Conservation (phyloP, 64 coral and sea anemone species). For the Catalaphyllia jardinei region DNA sequence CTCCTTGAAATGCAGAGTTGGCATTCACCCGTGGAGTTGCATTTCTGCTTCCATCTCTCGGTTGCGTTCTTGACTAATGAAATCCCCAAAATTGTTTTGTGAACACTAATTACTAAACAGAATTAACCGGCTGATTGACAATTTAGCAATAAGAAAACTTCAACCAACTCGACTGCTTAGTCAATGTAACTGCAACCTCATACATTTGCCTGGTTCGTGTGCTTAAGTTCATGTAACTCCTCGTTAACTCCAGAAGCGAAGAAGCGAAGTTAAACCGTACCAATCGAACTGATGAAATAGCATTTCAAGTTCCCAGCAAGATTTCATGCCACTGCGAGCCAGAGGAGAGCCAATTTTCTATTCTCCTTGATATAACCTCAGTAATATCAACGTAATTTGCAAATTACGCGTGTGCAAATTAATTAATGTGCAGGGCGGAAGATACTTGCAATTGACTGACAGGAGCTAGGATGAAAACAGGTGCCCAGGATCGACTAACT, state of each 20-base stretch:
- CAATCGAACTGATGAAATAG: no score
- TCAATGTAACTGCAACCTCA: background rate
- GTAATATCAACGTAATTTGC: slow-evolving; percentile 25
- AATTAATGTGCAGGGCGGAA: background rate
- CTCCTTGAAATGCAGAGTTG: background rate
- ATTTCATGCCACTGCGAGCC: background rate
- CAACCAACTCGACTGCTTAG: background rate
- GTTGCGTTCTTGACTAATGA: no score
- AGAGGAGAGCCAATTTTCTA: background rate
- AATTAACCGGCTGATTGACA: background rate
- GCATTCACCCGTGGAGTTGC: background rate
- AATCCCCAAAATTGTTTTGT: background rate
- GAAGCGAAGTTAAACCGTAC: no score
- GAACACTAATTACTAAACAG: background rate
- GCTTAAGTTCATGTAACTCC: background rate
- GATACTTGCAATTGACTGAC: background rate
- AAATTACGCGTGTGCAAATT: slow-evolving; percentile 1
- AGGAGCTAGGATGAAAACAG: background rate
- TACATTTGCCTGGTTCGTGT: background rate
- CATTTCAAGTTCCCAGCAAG: background rate
- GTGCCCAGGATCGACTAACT: background rate
- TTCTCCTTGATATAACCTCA: background rate
- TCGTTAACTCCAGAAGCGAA: no score
- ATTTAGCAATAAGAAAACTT: background rate
- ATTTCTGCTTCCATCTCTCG: background rate